Evolutionary conservation across 64 coral and sea anemone genomes (phyloP).

Genomic region (Actinia tenebrosa): DNA sequence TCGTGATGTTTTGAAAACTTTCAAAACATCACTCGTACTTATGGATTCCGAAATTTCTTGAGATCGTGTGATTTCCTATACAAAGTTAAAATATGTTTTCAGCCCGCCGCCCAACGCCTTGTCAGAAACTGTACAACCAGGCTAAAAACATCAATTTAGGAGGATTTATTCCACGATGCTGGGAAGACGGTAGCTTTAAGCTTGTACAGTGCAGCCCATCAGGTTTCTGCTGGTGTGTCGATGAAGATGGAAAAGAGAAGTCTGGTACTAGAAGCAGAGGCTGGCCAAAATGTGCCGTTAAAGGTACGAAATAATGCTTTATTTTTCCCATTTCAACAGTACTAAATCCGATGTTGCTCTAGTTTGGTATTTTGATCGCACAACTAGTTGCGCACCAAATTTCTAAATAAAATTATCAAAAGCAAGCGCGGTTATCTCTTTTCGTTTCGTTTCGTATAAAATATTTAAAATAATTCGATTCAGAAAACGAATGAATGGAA

Average conservation of each 20-base stretch:
- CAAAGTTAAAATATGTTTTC: not conserved
- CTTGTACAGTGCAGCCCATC: slow-evolving; percentile 52
- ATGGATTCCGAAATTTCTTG: too few relatives aligned
- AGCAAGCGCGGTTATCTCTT: too few relatives aligned
- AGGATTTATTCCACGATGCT: slow-evolving; percentile 44
- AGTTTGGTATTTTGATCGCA: too few relatives aligned
- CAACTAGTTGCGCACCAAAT: too few relatives aligned
- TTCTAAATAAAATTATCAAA: too few relatives aligned
- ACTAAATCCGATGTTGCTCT: not conserved
- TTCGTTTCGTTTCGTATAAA: too few relatives aligned
- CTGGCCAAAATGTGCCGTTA: slow-evolving; percentile 44
- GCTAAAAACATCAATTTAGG: slow-evolving; percentile 38
- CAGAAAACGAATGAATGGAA: too few relatives aligned
- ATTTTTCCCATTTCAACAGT: too few relatives aligned
- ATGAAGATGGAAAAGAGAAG: slow-evolving; percentile 38
- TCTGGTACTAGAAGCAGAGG: slow-evolving; percentile 4
- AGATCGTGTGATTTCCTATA: not conserved
- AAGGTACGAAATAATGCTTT: slow-evolving; percentile 23
- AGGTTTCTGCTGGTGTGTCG: slow-evolving; percentile 75
- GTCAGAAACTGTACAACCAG: slow-evolving; percentile 63
- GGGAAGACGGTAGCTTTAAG: slow-evolving; percentile 61
- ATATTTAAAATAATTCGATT: too few relatives aligned
- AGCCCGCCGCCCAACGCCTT: slow-evolving; percentile 54
- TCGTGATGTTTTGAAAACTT: too few relatives aligned
- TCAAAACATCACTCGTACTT: too few relatives aligned